Evolutionary conservation across 1,140 invertebrate genomes (phyloP).

Genomic region (Pogonomyrmex californicus): DNA sequence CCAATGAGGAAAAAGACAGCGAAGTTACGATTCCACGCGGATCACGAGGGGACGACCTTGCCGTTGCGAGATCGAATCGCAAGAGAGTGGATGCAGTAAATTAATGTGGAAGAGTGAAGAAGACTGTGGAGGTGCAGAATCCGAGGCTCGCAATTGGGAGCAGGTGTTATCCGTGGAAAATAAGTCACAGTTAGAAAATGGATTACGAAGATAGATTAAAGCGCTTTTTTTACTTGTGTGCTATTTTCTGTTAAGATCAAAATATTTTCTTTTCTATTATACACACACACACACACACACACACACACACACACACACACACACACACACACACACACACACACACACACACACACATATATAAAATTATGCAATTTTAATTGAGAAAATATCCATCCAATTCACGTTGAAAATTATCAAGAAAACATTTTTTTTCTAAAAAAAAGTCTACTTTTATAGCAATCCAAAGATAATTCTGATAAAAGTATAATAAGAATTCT

Average conservation of each 20-base stretch:
- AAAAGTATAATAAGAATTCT: neutral
- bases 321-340: too few species aligned
- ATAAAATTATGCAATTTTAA: neutral
- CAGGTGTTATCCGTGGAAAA: slow-evolving; percentile 50
- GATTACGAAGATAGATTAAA: slow-evolving; percentile 48
- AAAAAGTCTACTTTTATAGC: neutral
- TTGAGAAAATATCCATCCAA: neutral
- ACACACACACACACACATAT: too few species aligned
- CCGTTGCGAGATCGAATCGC: slow-evolving; percentile 29
- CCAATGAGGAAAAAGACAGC: slow-evolving; percentile 65
- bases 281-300: too few species aligned
- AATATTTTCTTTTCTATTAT: neutral
- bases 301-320: too few species aligned
- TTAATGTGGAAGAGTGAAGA: slow-evolving; percentile 37
- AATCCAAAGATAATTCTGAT: neutral
- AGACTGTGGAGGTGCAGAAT: slow-evolving; percentile 1
- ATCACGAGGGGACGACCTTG: neutral
- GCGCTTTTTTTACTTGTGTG: slow-evolving; percentile 2
- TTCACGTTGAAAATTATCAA: neutral
- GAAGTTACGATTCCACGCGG: slow-evolving; percentile 16
- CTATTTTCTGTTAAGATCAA: slow-evolving; percentile 17
- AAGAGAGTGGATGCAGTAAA: slow-evolving; percentile 25
- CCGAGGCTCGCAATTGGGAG: slow-evolving; percentile 13
- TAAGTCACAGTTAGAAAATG: slow-evolving; percentile 38
- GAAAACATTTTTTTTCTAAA: neutral